A percentile compares a stretch with the other conserved stretches of the same genome.
Evolutionary conservation across 2,113 vertebrate species (phyloP).

Genomic region (Centrocercus urophasianus): DNA sequence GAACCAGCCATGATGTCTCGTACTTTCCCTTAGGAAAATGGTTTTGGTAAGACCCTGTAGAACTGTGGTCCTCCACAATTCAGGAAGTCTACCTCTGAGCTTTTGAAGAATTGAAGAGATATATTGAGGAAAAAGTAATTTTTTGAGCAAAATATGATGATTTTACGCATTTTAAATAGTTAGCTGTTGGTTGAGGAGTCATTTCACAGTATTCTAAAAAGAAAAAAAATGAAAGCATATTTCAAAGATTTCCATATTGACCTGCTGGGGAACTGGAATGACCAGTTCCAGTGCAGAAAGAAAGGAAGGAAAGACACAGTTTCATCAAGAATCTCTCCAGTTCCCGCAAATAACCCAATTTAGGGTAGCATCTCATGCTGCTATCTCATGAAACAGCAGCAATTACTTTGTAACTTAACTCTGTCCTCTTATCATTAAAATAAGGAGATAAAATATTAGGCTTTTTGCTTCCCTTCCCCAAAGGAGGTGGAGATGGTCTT

Average conservation of each 20-base stretch:
- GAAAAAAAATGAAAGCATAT: not conserved
- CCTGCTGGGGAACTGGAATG: not conserved
- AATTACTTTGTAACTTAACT: not conserved
- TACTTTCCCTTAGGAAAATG: not conserved
- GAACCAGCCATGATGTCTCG: not conserved
- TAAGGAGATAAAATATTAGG: not conserved
- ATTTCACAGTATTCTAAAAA: not conserved
- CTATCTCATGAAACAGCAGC: not conserved
- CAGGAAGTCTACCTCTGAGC: not conserved
- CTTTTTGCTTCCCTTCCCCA: not conserved
- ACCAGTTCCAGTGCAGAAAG: not conserved
- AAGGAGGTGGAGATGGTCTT: accelerated
- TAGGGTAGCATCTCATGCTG: not conserved
- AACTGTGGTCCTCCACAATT: accelerated
- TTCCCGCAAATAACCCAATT: not conserved
- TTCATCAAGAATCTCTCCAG: not conserved
- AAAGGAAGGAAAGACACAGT: not conserved
- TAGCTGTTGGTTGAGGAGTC: not conserved
- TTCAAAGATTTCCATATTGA: not conserved
- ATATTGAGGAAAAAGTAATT: not conserved
- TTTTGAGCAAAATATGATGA: not conserved
- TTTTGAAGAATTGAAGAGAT: not conserved
- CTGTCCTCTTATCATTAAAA: not conserved
- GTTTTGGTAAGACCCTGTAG: not conserved
- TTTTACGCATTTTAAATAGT: not conserved